Evolutionary conservation across 2,888 invertebrate species (phyloP), one percentile per base, ranked within the genome.

Genomic region (Odontocerum albicorne): DNA sequence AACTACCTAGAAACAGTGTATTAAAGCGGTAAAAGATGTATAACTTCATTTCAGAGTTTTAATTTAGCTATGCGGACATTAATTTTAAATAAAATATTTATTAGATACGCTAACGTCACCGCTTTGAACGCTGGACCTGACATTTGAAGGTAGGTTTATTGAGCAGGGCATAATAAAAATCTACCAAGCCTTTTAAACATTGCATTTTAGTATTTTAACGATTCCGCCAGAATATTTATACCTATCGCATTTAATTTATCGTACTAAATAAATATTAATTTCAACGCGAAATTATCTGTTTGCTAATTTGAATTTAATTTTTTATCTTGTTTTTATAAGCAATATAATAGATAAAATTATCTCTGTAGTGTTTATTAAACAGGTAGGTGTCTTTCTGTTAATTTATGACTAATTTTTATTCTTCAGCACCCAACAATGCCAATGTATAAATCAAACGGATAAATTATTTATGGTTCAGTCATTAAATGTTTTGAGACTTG

Each of bases 381-480:
- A 19, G 43, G 43, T 43, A 43, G 35, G 33, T 45, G 45, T 17
- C 35, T 45, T 15, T 13, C 16, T n/a, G 31, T 27, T 22, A 27
- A 27, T 43, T 43, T 43, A 43, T 45, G 19, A 33, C 35, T 19
- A 45, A 33, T 45, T 45, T 45, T 45, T 35, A 33, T 45, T 45
- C 45, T 17, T 12, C n/a, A 20, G 19, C 32, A 12, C 45, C 12
- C 12, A 45, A 45, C 33, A 45, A 45, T 33, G 12, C 31, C 32
- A 32, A 8, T 10, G 6, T 15, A 39, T 39, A 49, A 49, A 39
- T 49, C 49, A 19, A 40, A 27, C 8, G 16, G 31, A 17, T 39
- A 40, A 49, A 49, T 49, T 49, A 49, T 49, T 49, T 49, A 49
- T 17, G 8, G 17, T 17, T 10, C n/a, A 17, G 39, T 39, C 35